phyloP scores from a whole-genome alignment of 2,888 invertebrate genomes.

The Petrolisthes cinctipes region DNA sequence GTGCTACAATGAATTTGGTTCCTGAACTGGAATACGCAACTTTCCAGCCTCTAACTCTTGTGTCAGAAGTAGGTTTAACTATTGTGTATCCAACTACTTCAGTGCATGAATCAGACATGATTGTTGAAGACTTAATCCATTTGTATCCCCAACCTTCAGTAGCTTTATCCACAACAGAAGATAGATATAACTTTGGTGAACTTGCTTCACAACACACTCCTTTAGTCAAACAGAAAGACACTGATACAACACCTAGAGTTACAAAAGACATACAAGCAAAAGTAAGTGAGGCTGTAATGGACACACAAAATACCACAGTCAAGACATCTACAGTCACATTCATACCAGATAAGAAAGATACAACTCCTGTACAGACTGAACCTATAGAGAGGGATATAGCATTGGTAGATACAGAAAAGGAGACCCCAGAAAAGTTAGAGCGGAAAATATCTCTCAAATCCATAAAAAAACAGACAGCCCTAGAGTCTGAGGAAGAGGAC shows the following conservation, averaged over 20 bases:
- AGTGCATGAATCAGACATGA: conserved; percentile 20
- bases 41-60: conserved; percentile 6
- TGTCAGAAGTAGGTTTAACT: conserved; percentile 12
- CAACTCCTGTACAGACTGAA: conserved; percentile 24
- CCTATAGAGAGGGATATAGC: conserved; percentile 19
- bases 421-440: conserved; percentile 15
- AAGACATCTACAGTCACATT: conserved; percentile 37
- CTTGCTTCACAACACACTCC: conserved; percentile 5
- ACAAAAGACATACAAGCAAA: not conserved
- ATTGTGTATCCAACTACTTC: conserved; percentile 15
- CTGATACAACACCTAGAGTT: not conserved
- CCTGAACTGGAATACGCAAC: conserved; percentile 22
- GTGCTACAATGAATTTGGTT: not conserved
- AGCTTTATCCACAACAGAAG: conserved; percentile 7
- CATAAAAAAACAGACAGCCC: conserved; percentile 29
- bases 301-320: too few relatives aligned
- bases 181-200: conserved; percentile 1
- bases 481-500: conserved; percentile 28
- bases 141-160: not conserved
- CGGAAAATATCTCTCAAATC: conserved; percentile 36
- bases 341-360: conserved; percentile 41
- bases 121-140: not conserved
- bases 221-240: not conserved
- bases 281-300: too few relatives aligned
- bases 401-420: conserved; percentile 15